Percentiles rank a stretch among this genome's conserved stretches.
Evolutionary conservation across 2,113 vertebrate species (phyloP).

Genomic region (Calidris pygmaea): DNA sequence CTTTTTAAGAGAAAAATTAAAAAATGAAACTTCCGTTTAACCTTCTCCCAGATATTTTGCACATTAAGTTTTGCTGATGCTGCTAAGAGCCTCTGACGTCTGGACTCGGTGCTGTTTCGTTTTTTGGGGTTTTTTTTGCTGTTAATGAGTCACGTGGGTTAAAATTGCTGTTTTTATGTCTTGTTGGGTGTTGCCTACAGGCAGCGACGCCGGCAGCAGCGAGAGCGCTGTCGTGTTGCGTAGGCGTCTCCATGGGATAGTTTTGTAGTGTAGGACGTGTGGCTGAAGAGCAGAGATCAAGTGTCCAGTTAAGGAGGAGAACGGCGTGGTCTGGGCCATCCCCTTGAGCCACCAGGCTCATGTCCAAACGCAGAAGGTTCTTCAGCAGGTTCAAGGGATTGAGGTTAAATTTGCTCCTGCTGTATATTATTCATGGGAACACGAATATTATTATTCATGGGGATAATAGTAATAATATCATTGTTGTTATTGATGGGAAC

Average conservation of each 20-base stretch:
- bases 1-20: not conserved
- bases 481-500: not conserved
- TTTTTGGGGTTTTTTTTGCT: not conserved
- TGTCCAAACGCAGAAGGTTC: not conserved
- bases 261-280: too few relatives aligned
- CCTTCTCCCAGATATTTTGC: not conserved
- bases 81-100: not conserved
- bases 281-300: not conserved
- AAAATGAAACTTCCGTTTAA: not conserved
- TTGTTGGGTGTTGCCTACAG: not conserved
- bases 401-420: not conserved
- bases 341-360: accelerated
- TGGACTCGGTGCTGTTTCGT: not conserved
- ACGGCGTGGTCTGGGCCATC: not conserved
- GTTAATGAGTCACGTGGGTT: accelerated
- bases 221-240: accelerated
- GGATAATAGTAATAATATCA: too few relatives aligned
- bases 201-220: accelerated
- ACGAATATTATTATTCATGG: not conserved
- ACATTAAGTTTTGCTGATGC: accelerated
- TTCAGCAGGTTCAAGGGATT: not conserved
- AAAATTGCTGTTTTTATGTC: not conserved
- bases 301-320: not conserved
- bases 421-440: not conserved
- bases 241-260: accelerated